Percentiles rank a stretch among this genome's conserved stretches.
These are phyloP conservation scores for Nomada lathburiana DNA, from an alignment of 2,888 invertebrate genomes.

Conservation along the genomic window DNA sequence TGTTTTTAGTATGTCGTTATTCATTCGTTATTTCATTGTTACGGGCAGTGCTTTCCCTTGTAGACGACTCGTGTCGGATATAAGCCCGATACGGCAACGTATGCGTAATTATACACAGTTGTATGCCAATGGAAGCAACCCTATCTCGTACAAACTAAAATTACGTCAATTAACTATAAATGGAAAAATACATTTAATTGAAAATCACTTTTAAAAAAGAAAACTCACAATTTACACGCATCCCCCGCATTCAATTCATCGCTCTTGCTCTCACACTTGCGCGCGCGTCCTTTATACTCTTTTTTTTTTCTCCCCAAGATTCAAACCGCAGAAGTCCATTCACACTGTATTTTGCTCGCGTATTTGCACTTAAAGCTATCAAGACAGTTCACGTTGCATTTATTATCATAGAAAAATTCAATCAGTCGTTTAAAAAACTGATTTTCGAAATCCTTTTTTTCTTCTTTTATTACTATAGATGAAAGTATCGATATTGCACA, in stretches of 20 bases:
- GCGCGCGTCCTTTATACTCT: slow-evolving; percentile 36
- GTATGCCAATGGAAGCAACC: slow-evolving; percentile 27
- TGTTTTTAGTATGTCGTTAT: slow-evolving; percentile 41
- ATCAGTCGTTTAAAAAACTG: slow-evolving; percentile 50
- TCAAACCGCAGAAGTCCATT: slow-evolving; percentile 36
- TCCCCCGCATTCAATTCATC: slow-evolving; percentile 9
- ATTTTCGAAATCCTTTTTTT: slow-evolving; percentile 42
- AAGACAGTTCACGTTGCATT: slow-evolving; percentile 43
- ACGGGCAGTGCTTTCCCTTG: slow-evolving; percentile 16
- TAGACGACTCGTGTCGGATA: slow-evolving; percentile 6
- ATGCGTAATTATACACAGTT: slow-evolving; percentile 23
- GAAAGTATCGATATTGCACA: slow-evolving; percentile 64
- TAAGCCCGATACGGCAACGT: slow-evolving; percentile 25
- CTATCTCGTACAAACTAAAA: slow-evolving; percentile 26
- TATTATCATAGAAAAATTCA: slow-evolving; percentile 56
- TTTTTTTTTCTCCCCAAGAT: slow-evolving; percentile 2
- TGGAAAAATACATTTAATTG: slow-evolving; percentile 36
- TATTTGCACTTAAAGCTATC: slow-evolving; percentile 44
- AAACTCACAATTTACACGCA: slow-evolving; percentile 14
- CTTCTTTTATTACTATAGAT: slow-evolving; percentile 44
- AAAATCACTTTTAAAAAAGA: slow-evolving; percentile 44
- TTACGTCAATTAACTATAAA: slow-evolving; percentile 35
- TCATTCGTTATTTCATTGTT: slow-evolving; percentile 14
- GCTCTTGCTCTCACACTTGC: slow-evolving; percentile 16
- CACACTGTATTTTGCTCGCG: slow-evolving; percentile 41